Conservation (phyloP, 2,888 invertebrate genomes). For the Alentia gelatinosa region DNA sequence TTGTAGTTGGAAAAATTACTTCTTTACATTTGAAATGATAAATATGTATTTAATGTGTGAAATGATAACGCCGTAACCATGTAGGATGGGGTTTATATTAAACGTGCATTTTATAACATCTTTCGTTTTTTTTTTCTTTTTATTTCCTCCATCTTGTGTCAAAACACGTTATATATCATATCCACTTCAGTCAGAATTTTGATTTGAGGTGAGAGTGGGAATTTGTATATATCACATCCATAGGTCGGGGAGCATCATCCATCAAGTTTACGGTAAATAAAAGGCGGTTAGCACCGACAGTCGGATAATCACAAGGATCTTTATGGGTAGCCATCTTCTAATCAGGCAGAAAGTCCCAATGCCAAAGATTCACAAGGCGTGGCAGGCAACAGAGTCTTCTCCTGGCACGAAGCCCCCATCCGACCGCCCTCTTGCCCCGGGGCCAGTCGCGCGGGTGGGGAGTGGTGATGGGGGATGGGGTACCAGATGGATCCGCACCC, state of each 20-base stretch:
- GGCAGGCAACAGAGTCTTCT: not conserved
- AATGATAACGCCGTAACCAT: not conserved
- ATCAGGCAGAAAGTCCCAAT: slow-evolving; percentile 45
- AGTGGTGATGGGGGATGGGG: not conserved
- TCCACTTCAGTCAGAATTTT: not conserved
- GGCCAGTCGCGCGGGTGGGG: not conserved
- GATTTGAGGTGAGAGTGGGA: no score
- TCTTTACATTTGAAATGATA: not conserved
- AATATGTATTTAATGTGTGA: no score
- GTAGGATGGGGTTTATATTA: no score
- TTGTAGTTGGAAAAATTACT: not conserved
- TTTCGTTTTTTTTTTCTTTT: not conserved
- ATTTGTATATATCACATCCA: no score
- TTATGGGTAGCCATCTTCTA: slow-evolving; percentile 17
- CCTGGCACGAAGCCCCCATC: not conserved
- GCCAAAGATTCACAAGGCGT: slow-evolving; percentile 41
- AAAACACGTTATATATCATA: not conserved
- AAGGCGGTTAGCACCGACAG: slow-evolving; percentile 7
- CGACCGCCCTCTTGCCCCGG: not conserved
- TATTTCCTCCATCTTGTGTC: not conserved
- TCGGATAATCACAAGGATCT: slow-evolving; percentile 3
- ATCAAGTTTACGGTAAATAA: slow-evolving; percentile 11
- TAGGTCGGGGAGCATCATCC: not conserved
- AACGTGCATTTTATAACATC: no score
- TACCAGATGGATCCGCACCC: not conserved